These are phyloP conservation scores for Craniophora ligustri DNA, from an alignment of 2,888 invertebrate genomes.

Conservation along the genomic window DNA sequence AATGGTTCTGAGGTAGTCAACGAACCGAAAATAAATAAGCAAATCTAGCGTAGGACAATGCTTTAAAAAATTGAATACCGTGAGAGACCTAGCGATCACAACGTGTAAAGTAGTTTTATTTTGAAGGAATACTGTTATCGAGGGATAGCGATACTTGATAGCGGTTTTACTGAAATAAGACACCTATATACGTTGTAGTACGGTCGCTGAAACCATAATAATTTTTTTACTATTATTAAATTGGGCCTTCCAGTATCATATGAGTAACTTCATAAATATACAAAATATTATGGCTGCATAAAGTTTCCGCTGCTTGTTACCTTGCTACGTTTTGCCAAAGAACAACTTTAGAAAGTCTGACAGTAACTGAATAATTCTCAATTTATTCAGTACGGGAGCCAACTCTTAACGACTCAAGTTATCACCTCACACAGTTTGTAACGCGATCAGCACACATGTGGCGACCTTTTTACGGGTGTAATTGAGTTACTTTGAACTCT, in stretches of 20 bases:
- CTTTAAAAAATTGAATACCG: no score
- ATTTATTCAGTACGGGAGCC: conserved; percentile 34
- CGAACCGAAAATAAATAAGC: no score
- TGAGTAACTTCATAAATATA: not conserved
- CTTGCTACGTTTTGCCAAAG: conserved; percentile 13
- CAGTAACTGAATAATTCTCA: conserved; percentile 34
- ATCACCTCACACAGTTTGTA: conserved; percentile 26
- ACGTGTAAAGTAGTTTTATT: no score
- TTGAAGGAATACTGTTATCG: no score
- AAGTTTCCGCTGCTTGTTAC: not conserved
- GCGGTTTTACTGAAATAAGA: no score
- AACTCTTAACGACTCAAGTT: conserved; percentile 37
- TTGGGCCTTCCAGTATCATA: not conserved
- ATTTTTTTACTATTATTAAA: not conserved
- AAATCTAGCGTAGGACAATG: no score
- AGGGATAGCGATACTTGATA: no score
- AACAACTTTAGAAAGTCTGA: conserved; percentile 22
- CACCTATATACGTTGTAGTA: no score
- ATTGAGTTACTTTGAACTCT: conserved; percentile 49
- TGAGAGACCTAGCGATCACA: no score
- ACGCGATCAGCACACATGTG: conserved; percentile 39
- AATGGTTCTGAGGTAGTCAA: no score
- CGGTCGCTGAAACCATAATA: no score
- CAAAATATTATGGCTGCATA: not conserved
- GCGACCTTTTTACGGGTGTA: conserved; percentile 36